Base-by-base conservation (phyloP, 2,888 invertebrate genomes). In the Stictocephala bisonia region DNA sequence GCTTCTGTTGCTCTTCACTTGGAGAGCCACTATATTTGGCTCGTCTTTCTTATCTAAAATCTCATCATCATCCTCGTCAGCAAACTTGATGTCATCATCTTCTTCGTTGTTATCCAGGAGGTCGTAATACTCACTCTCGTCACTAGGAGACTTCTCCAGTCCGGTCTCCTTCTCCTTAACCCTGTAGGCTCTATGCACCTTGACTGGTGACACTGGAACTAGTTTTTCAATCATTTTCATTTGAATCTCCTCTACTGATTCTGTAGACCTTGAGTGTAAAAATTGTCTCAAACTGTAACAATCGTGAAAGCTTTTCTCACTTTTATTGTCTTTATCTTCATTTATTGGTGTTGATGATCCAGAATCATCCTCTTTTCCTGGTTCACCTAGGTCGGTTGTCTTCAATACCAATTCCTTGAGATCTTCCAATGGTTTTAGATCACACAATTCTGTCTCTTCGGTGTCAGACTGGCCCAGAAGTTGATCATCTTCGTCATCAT, bases 41-140 rank as follows among this genome's bases (percentile, higher is more conserved):
- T n/a, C 40, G n/a, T 26, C 71, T 56, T 71, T 67, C 7, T 26
- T 26, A 24, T 15, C 29, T 18, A 27, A 56, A 50, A 24, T 76
- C 75, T 83, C 84, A 1, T 89, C 89, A 0, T 89, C 89, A 77
- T 88, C 89, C 35, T 92, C 92, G 80, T 93, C 92, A 6, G 90
- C 93, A 81, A 90, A 93, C 80, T 88, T 90, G 58, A 92, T 88
- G 78, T 91, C 91, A 68, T 88, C 88, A 70, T 90, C 84, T 78
- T 88, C 87, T 58, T 87, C 85, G 76, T 85, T 86, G 78, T 88
- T 86, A 79, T 88, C 88, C 11, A 89, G 81, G 0, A 85, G 85
- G 74, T 86, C 85, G 53, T 80, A 80, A 69, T 79, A 78, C 29
- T 78, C 79, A 60, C 76, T 75, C 15, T 72, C 64, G 11, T 75